Evolutionary conservation across 2,888 invertebrate species (phyloP), one percentile per base, ranked within the genome.

Genomic region (Eristalis tenax): DNA sequence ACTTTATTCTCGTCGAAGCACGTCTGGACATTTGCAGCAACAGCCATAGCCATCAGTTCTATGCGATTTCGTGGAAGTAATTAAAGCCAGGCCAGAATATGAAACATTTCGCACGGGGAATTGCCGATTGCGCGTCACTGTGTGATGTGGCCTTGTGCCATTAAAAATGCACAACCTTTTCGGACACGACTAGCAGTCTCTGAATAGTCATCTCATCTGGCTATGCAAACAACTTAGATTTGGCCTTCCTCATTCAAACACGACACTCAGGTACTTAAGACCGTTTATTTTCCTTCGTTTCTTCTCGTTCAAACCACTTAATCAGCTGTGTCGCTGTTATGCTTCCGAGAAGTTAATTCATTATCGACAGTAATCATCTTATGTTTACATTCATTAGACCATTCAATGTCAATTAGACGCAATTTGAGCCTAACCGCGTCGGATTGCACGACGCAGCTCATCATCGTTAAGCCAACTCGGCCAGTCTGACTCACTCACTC

Each of bases 361-460:
- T 57, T 57, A 69, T 38, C 40, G 59, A 61, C 10, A 56, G 40
- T 32, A 75, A 57, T 75, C 59, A 57, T 59, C 66, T 28, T 59
- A 40, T 69, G 43, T 70, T 77, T 70, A 35, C 18, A 35, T 64
- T 77, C 63, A 61, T 77, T 77, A 56, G 64, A 57, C 18, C 26
- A n/a, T 71, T 78, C 78, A 78, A 78, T 57, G 78, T 65, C 57
- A 78, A 71, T 78, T 78, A 32, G 57, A 28, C n/a, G 38, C 38
- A 70, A 57, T 56, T 70, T 64, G 26, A 40, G 26, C 56, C 40
- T 22, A 40, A 64, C 10, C 56, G 40, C 13, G 22, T 11, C 15
- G 56, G 23, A 32, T 35, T 28, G 50, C 8, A n/a, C 50, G 35
- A 64, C 32, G 35, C 26, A n/a, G 56, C 75, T 59, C 35, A 57